Evolutionary conservation across 2,113 vertebrate species (phyloP).

Genomic region (Equus przewalskii): DNA sequence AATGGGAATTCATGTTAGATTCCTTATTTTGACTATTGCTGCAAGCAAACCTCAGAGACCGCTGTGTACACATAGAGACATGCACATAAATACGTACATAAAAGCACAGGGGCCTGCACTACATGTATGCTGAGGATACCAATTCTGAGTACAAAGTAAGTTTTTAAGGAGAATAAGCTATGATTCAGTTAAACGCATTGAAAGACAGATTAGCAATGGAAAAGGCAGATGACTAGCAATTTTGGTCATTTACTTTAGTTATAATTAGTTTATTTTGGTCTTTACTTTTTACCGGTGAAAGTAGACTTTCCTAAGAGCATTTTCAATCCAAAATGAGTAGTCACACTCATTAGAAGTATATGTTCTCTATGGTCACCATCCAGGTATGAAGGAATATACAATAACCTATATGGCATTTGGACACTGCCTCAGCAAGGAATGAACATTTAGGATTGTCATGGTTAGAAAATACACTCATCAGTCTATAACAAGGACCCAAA

Average conservation of each 20-base stretch:
- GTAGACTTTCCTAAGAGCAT: conserved; percentile 13
- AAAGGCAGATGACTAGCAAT: not conserved
- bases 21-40: conserved; percentile 52
- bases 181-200: not conserved
- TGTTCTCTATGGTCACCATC: not conserved
- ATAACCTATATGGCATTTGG: not conserved
- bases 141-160: not conserved
- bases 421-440: not conserved
- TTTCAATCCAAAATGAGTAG: not conserved
- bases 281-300: conserved; percentile 20
- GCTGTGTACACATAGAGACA: conserved; percentile 34
- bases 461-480: not conserved
- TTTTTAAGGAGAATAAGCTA: not conserved
- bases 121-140: not conserved
- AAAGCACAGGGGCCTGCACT: not conserved
- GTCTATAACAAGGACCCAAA: not conserved
- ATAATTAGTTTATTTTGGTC: conserved; percentile 24
- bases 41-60: conserved; percentile 59
- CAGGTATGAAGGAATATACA: not conserved
- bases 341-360: not conserved
- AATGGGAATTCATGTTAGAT: conserved; percentile 50
- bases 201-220: conserved; percentile 15
- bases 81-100: not conserved
- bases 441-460: not conserved
- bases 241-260: conserved; percentile 9